Evolutionary conservation across 2,797 vertebrate genomes (phyloP), one percentile per base, ranked within the genome.

Genomic region (Eospalax fontanierii): DNA sequence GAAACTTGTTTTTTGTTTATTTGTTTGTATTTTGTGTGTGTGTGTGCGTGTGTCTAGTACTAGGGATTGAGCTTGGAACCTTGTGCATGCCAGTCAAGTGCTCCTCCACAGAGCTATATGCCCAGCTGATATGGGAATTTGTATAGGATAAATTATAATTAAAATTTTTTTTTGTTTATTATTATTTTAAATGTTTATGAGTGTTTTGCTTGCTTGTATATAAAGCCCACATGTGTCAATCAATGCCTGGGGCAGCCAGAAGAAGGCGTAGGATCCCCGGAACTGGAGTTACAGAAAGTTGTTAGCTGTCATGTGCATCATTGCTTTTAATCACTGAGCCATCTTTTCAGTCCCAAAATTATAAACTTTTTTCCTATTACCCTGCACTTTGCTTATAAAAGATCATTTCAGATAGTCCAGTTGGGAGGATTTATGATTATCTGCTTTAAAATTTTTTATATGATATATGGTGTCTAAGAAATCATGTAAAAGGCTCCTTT

Each of bases 391-490:
- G 57, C 30, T 88, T 89, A 59, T 86, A 90, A 80, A 68, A 84
- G 43, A 91, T 73, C 28, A 92, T 94, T 93, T 22, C 61, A 84
- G 46, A 89, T 14, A 89, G 63, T 63, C 40, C 54, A 78, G 38
- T 18, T 89, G n/a, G 68, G 30, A 93, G 68, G 93, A 91, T 65
- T 78, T 86, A 16, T 68, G 75, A 71, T 83, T 40, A 2, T 57
- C 61, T 82, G 24, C 61, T 70, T 26, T 89, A 82, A 79, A 35
- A 71, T 83, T 79, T 63, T 87, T 93, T 46, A 95, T 82, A 30
- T 91, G 68, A 93, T 91, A 75, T 87, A 57, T 46, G 66, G 26
- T 59, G 73, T 24, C 35, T 85, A 91, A 59, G 87, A 93, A 94
- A 81, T 85, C n/a, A 79, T 89, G 40, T 89, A 87, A 89, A 91